Base-by-base conservation (phyloP, 2,888 invertebrate species). In the Chrysolina oricalcia region DNA sequence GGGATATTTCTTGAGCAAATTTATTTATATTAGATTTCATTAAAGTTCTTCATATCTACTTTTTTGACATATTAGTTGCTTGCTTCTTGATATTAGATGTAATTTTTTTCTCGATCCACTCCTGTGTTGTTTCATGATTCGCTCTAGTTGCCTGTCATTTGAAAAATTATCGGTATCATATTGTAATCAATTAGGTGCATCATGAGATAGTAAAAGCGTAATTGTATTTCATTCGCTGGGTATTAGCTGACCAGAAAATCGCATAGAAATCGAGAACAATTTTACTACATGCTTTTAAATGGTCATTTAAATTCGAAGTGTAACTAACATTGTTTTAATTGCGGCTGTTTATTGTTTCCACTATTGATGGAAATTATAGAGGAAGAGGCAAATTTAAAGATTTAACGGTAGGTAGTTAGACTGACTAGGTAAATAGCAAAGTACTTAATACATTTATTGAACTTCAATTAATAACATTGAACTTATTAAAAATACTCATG, bases 91-190 rank as follows among this genome's bases (percentile, higher is more conserved):
- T 35, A 35, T 15, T 46, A 4, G n/a, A 46, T 8, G 15, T 2
- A 46, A 46, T 15, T 46, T 15, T 13, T 21, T 56, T n/a, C 17
- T n/a, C 15, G 35, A 35, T 59, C 27, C 59, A 59, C n/a, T 59
- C 43, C 66, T 46, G 66, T 48, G 17, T 9, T 53, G 17, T 17
- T 48, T 67, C n/a, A 35, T 63, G 75, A 72, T 56, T 68, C 68
- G 75, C 67, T 75, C 75, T 69, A 72, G 63, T 74, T 74, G 64
- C 21, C 62, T 63, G 72, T 72, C 72, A 69, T 65, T 75, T 65
- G 13, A 48, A 50, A 64, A 63, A 62, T 72, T 40, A 56, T 65
- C n/a, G 50, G 50, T 41, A 53, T 67, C 35, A 48, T 62, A 75
- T 66, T 66, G 35, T 69, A 70, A 69, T 72, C 66, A 72, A 69